phyloP scores from a whole-genome alignment of 1,140 invertebrate species.

The Diachasma alloeum region DNA sequence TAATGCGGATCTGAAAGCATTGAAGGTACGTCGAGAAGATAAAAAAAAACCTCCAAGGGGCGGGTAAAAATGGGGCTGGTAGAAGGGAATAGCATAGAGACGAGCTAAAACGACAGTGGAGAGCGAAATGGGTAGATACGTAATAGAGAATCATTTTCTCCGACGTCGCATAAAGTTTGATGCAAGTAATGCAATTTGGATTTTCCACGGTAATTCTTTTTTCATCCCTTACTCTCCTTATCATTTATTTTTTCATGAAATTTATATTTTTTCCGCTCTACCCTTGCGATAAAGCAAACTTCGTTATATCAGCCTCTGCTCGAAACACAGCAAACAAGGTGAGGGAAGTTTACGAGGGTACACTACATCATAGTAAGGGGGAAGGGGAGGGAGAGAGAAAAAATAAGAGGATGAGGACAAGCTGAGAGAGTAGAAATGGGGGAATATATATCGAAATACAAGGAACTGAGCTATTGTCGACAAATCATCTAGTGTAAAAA shows the following conservation, averaged over 20 bases:
- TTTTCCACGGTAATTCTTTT: conserved; percentile 1
- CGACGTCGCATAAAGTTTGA: conserved; percentile 15
- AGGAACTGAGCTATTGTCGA: too few relatives aligned
- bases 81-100: not conserved
- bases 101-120: not conserved
- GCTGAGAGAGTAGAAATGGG: not conserved
- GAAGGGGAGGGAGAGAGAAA: conserved; percentile 14
- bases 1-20: conserved; percentile 3
- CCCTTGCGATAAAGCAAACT: conserved; percentile 30
- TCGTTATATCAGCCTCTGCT: conserved; percentile 22
- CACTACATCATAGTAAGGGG: not conserved
- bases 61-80: not conserved
- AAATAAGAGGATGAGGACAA: not conserved
- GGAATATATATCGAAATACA: too few relatives aligned
- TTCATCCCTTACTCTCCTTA: conserved; percentile 17
- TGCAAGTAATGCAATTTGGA: conserved; percentile 25
- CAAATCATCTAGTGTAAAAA: too few relatives aligned
- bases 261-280: not conserved
- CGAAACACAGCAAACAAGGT: conserved; percentile 1
- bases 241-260: not conserved
- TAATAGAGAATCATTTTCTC: conserved; percentile 16
- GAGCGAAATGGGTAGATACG: not conserved
- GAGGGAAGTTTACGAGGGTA: conserved; percentile 16
- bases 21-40: not conserved
- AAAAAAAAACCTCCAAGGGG: not conserved